Percentiles rank a stretch among this genome's conserved stretches.
Conservation (phyloP, 2,113 vertebrate species). For the Coreoperca whiteheadi region DNA sequence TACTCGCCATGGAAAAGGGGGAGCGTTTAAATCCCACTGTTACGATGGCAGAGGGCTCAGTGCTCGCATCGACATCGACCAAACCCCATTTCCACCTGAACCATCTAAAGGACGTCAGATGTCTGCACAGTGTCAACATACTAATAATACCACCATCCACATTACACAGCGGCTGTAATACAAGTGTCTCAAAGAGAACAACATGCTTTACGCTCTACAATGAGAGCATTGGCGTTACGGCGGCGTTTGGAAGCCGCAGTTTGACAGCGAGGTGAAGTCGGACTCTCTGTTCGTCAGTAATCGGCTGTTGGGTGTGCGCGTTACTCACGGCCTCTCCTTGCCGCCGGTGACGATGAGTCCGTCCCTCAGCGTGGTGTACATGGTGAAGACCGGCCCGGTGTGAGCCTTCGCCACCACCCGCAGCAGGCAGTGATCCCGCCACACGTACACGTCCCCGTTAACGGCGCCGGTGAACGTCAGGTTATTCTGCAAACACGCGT, state of each 20-base stretch:
- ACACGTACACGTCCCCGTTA: constrained; percentile 96
- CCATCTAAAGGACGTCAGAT: too few relatives aligned
- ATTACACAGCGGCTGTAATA: too few relatives aligned
- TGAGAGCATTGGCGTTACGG: background rate
- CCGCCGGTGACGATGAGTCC: constrained; percentile 97
- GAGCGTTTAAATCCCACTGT: too few relatives aligned
- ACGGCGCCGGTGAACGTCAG: constrained; percentile 96
- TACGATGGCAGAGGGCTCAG: too few relatives aligned
- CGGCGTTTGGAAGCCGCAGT: background rate
- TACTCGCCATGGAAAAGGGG: too few relatives aligned
- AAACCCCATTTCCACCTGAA: too few relatives aligned
- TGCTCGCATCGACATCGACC: too few relatives aligned
- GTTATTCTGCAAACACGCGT: constrained; percentile 86
- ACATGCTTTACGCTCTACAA: too few relatives aligned
- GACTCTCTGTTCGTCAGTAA: background rate
- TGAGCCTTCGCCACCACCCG: constrained; percentile 97
- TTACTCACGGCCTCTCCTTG: constrained; percentile 95
- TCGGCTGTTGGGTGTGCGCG: too few relatives aligned
- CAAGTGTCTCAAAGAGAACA: too few relatives aligned
- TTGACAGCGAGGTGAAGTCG: background rate
- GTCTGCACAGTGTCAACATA: too few relatives aligned
- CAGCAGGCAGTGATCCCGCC: constrained; percentile 94
- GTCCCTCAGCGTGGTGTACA: constrained; percentile 96
- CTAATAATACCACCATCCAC: too few relatives aligned
- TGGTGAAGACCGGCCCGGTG: constrained; percentile 94